These are phyloP conservation scores for Plusia festucae DNA, from an alignment of 2,888 invertebrate species.

Conservation along the genomic window DNA sequence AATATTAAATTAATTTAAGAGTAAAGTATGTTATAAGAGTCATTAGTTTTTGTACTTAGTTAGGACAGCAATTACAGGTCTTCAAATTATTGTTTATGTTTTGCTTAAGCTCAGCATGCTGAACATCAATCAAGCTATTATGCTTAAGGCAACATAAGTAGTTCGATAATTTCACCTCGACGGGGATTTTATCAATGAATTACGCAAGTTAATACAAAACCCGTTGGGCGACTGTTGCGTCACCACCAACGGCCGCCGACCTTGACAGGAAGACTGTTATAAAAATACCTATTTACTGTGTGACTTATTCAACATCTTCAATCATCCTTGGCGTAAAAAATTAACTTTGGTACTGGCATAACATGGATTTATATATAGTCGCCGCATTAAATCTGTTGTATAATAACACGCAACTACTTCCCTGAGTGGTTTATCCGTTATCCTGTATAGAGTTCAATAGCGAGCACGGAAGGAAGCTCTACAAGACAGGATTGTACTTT, in stretches of 20 bases:
- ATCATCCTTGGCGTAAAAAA: constrained; percentile 38
- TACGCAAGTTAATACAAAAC: constrained; percentile 73
- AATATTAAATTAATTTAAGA: constrained; percentile 1
- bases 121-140: constrained; percentile 1
- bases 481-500: constrained; percentile 76
- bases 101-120: constrained; percentile 1
- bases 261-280: constrained; percentile 73
- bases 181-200: constrained; percentile 78
- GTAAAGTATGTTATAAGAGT: constrained; percentile 1
- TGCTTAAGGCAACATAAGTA: constrained; percentile 3
- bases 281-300: constrained; percentile 32
- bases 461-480: constrained; percentile 84
- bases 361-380: constrained; percentile 28
- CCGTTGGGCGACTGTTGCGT: constrained; percentile 80
- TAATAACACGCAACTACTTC: constrained; percentile 56
- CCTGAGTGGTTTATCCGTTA: constrained; percentile 82
- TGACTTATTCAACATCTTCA: constrained; percentile 42
- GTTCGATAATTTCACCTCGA: constrained; percentile 36
- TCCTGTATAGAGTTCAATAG: constrained; percentile 68
- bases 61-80: constrained; percentile 1
- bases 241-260: constrained; percentile 75
- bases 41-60: neutral
- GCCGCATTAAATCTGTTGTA: constrained; percentile 29
- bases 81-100: neutral
- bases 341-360: constrained; percentile 31